Evolutionary conservation across 2,888 invertebrate species (phyloP).

Genomic region (Xylota sylvarum): DNA sequence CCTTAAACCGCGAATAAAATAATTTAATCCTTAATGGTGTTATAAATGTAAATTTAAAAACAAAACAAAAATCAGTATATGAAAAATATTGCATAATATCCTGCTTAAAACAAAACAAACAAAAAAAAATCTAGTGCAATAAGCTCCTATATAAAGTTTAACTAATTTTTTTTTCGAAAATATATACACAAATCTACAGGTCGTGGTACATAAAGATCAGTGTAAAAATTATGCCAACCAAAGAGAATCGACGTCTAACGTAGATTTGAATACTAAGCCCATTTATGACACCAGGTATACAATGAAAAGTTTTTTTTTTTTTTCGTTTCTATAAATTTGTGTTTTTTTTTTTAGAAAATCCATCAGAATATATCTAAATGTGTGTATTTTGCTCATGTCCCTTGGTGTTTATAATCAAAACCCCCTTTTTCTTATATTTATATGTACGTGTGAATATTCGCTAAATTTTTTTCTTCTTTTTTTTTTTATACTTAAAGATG

Average conservation of each 20-base stretch:
- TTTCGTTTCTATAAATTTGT: conserved; percentile 1
- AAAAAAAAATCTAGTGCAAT: conserved; percentile 30
- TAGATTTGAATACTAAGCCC: conserved; percentile 80
- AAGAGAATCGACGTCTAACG: conserved; percentile 79
- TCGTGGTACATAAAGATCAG: conserved; percentile 83
- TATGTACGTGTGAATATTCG: conserved; percentile 32
- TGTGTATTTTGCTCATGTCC: conserved; percentile 67
- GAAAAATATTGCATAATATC: conserved; percentile 41
- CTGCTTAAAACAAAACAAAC: conserved; percentile 29
- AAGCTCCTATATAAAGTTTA: conserved; percentile 28
- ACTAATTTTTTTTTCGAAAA: conserved; percentile 50
- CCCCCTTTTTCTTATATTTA: conserved; percentile 13
- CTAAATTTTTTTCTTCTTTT: conserved; percentile 4
- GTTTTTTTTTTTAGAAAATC: conserved; percentile 29
- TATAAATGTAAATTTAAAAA: conserved; percentile 67
- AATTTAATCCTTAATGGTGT: conserved; percentile 72
- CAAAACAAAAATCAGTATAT: background rate
- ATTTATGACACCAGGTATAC: conserved; percentile 81
- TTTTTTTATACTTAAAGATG: background rate
- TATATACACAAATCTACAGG: conserved; percentile 80
- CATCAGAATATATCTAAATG: conserved; percentile 44
- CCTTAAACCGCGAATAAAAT: conserved; percentile 19
- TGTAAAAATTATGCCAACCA: conserved; percentile 78
- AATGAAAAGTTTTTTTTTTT: conserved; percentile 54
- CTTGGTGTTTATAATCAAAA: conserved; percentile 45